phyloP scores from a whole-genome alignment of 2,888 invertebrate genomes.

The Hyposoter dolosus region DNA sequence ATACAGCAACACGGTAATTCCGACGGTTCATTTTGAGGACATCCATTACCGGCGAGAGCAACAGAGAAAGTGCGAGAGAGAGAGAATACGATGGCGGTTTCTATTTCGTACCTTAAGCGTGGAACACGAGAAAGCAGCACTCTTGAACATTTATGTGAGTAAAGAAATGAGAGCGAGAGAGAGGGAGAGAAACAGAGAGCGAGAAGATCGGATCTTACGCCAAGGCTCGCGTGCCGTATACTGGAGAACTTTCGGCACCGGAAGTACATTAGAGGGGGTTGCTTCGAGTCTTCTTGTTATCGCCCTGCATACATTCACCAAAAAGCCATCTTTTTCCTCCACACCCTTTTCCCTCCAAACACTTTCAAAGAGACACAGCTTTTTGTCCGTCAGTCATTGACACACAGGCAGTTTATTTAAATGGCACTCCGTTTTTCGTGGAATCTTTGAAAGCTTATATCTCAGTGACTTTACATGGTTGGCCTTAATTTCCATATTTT shows the following conservation, averaged over 20 bases:
- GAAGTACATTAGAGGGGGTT: slow-evolving; percentile 61
- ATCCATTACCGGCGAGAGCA: slow-evolving; percentile 68
- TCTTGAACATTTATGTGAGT: slow-evolving; percentile 41
- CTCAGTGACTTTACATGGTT: slow-evolving; percentile 11
- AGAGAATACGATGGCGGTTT: slow-evolving; percentile 28
- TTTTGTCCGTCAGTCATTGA: slow-evolving; percentile 26
- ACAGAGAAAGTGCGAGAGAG: slow-evolving; percentile 10
- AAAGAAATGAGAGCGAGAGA: slow-evolving; percentile 1
- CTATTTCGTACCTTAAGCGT: slow-evolving; percentile 54
- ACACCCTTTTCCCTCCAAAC: slow-evolving; percentile 4
- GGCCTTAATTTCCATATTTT: neutral
- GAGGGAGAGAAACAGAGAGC: slow-evolving; percentile 29
- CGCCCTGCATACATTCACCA: slow-evolving; percentile 32
- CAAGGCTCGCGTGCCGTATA: slow-evolving; percentile 14
- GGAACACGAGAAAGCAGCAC: slow-evolving; percentile 41
- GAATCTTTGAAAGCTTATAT: neutral
- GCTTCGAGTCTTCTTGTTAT: slow-evolving; percentile 41
- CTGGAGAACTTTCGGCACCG: slow-evolving; percentile 52
- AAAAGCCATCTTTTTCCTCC: slow-evolving; percentile 21
- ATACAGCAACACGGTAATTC: slow-evolving; percentile 65
- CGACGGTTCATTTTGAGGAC: slow-evolving; percentile 69
- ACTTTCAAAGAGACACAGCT: slow-evolving; percentile 17
- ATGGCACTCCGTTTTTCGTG: neutral
- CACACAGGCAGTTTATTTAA: slow-evolving; percentile 18
- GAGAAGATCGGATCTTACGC: slow-evolving; percentile 18